Percentiles rank a stretch among this genome's conserved stretches.
These are phyloP conservation scores for Chelidonichthys spinosus DNA, from an alignment of 2,797 vertebrate species.

Conservation along the genomic window DNA sequence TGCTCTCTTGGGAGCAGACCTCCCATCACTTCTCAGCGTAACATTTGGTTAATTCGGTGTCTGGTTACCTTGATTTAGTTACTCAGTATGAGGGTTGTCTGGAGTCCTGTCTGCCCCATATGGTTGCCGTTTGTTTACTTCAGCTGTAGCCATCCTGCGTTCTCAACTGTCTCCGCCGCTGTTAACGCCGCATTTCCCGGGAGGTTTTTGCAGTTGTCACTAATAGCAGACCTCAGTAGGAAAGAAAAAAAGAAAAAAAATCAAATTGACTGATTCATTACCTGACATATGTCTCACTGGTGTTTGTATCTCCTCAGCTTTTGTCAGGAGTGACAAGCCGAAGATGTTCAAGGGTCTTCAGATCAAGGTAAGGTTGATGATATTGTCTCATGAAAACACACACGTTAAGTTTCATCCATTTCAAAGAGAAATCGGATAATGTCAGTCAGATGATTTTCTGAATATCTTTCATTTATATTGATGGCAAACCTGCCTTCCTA, in stretches of 20 bases:
- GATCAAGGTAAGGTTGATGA: conserved; percentile 89
- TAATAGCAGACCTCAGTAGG: conserved; percentile 30
- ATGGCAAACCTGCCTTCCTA: conserved; percentile 24
- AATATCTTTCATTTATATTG: conserved; percentile 8
- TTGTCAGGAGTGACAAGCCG: conserved; percentile 98
- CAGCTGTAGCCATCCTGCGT: conserved; percentile 54
- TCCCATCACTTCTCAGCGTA: conserved; percentile 31
- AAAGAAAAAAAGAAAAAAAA: conserved; percentile 46
- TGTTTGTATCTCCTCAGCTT: conserved; percentile 85
- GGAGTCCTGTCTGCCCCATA: conserved; percentile 51
- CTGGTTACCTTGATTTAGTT: conserved; percentile 39
- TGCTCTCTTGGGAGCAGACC: conserved; percentile 28
- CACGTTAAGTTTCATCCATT: background rate
- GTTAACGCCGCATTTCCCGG: conserved; percentile 43
- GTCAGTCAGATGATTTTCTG: conserved; percentile 1
- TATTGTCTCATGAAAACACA: background rate
- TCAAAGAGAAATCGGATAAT: conserved; percentile 10
- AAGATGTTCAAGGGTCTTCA: conserved; percentile 99
- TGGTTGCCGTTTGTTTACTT: conserved; percentile 56
- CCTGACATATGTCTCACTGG: conserved; percentile 21
- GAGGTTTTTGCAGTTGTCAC: conserved; percentile 49
- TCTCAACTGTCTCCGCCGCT: conserved; percentile 45
- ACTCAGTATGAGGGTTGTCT: conserved; percentile 6
- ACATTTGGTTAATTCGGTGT: conserved; percentile 47
- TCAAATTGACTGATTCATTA: conserved; percentile 27